Base-by-base conservation (phyloP, 2,888 invertebrate species). In the Orchesella flavescens region DNA sequence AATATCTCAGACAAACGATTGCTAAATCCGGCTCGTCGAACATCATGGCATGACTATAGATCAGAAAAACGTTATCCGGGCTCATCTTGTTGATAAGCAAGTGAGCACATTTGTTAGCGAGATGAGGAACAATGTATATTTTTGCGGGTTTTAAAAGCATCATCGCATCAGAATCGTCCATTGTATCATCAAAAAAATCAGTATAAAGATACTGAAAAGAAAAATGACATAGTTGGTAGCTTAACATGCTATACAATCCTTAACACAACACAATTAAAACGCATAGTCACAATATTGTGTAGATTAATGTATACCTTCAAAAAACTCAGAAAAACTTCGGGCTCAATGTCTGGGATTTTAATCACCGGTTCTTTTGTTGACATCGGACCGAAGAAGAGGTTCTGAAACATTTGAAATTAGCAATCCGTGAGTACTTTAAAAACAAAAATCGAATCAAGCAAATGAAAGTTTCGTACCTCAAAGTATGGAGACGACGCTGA, bases 141-240 rank as follows among this genome's bases (percentile, higher is more conserved):
- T 96, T 96, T 7, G 96, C 96, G 0, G 95, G 94, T 89, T 96
- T 96, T 71, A 96, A 90, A 0, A 95, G 95, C 0, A 95, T 94
- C 95, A 96, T 95, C 1, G 96, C 96, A 89, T 94, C 94, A 89
- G 96, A 95, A 0, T 95, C 94, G 10, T 94, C 95, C 88, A 96
- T 95, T 83, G 81, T 76, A 13, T 69, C 79, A 57, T 94, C 93
- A 13, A 95, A 94, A 89, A 95, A 95, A 91, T 96, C 96, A 0
- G 95, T 94, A 89, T 96, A 96, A 75, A 94, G 91, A 90, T 93
- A 94, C 90, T 87, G 49, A 19, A 78, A 66, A 23, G 23, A 71
- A 10, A 57, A 44, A 73, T 53, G 55, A 66, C 84, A 23, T 23
- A 49, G 2, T 49, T 49, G 1, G n/a, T n/a, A n/a, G n/a, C n/a